A percentile compares a stretch with the other conserved stretches of the same genome.
These are phyloP conservation scores for Drusus annulatus DNA, from an alignment of 1,140 invertebrate genomes.

Conservation along the genomic window DNA sequence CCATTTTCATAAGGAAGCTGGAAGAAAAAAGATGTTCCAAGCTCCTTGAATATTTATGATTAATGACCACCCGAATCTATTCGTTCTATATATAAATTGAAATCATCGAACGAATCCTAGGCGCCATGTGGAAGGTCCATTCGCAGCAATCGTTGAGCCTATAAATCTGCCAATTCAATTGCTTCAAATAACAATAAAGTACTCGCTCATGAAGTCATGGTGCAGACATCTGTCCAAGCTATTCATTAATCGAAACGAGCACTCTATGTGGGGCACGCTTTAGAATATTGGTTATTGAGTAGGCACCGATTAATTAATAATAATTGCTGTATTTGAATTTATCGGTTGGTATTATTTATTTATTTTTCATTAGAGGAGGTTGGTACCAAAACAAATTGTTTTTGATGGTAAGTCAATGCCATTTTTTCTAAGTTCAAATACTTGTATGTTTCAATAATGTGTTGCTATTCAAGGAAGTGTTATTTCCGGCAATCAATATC, in stretches of 20 bases:
- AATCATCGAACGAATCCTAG: constrained; percentile 9
- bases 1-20: too few relatives aligned
- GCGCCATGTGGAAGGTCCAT: constrained; percentile 32
- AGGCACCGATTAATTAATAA: constrained; percentile 1
- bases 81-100: constrained; percentile 34
- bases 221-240: constrained; percentile 35
- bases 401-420: background rate
- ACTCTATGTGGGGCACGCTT: background rate
- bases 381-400: background rate
- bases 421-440: too few relatives aligned
- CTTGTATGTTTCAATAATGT: too few relatives aligned
- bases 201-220: background rate
- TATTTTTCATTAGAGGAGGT: background rate
- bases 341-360: background rate
- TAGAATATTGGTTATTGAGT: background rate
- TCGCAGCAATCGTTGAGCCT: constrained; percentile 19
- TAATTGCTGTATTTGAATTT: background rate
- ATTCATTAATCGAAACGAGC: constrained; percentile 3
- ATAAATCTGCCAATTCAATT: constrained; percentile 44
- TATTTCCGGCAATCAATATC: too few relatives aligned
- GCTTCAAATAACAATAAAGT: background rate
- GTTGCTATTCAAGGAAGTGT: too few relatives aligned
- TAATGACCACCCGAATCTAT: background rate
- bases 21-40: too few relatives aligned
- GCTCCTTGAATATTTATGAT: background rate